phyloP scores from a whole-genome alignment of 2,113 vertebrate species.

The Athene noctua region DNA sequence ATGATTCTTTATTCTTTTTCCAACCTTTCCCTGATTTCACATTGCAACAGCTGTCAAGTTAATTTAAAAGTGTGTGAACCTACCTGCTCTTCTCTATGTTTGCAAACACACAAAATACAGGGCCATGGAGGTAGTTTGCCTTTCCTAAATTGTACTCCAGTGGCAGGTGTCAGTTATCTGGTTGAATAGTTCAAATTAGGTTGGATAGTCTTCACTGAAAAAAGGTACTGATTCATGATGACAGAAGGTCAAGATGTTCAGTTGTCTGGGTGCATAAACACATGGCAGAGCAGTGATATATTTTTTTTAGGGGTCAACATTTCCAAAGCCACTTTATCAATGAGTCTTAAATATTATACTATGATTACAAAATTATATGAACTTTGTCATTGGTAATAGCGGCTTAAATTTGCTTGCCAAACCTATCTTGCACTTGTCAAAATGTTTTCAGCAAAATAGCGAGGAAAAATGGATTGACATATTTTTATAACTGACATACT shows the following conservation, averaged over 20 bases:
- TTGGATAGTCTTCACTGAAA: not conserved
- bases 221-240: not conserved
- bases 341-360: constrained; percentile 30
- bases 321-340: constrained; percentile 6
- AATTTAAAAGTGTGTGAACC: not conserved
- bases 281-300: not conserved
- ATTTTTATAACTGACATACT: constrained; percentile 83
- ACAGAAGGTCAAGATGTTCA: not conserved
- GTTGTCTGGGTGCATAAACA: not conserved
- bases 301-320: not conserved
- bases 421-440: constrained; percentile 69
- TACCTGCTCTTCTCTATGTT: not conserved
- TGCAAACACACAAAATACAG: not conserved
- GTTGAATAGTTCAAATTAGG: not conserved
- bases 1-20: not conserved
- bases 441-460: constrained; percentile 70
- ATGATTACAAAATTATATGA: constrained; percentile 19
- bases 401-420: constrained; percentile 54
- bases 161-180: not conserved
- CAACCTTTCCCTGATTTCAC: not conserved
- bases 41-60: not conserved
- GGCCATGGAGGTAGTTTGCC: not conserved
- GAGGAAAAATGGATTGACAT: constrained; percentile 71
- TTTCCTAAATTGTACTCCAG: not conserved
- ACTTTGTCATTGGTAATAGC: constrained; percentile 38